phyloP scores from a whole-genome alignment of 53 echinoderm and acorn worm genomes.

The Luidia sarsii region DNA sequence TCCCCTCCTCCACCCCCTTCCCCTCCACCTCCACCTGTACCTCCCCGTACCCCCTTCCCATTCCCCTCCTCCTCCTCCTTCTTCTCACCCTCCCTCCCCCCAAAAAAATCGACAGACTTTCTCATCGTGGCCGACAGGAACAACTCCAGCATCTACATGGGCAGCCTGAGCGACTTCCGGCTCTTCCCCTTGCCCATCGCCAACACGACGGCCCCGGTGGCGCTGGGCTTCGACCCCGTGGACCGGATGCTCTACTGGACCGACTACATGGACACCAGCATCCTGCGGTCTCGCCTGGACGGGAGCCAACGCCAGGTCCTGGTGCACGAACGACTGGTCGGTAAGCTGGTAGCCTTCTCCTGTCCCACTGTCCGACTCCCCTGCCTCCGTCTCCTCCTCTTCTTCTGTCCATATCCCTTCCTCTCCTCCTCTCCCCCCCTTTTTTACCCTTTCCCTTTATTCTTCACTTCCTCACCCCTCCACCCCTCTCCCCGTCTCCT shows the following conservation, averaged over 20 bases:
- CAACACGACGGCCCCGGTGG: neutral
- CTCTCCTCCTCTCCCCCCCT: too few relatives aligned
- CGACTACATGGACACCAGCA: neutral
- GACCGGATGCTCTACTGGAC: slow-evolving; percentile 24
- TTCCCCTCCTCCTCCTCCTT: neutral
- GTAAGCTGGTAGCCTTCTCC: too few relatives aligned
- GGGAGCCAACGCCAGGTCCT: slow-evolving; percentile 17
- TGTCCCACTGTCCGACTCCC: too few relatives aligned
- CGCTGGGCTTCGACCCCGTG: slow-evolving; percentile 20
- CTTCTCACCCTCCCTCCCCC: slow-evolving; percentile 7
- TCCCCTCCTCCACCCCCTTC: neutral
- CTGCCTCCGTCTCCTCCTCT: too few relatives aligned
- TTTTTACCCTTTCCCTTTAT: too few relatives aligned
- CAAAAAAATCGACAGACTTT: too few relatives aligned
- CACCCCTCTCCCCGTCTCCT: too few relatives aligned
- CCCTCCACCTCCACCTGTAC: neutral
- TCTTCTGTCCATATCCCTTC: too few relatives aligned
- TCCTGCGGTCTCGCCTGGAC: slow-evolving; percentile 6
- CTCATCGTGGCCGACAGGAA: slow-evolving; percentile 10
- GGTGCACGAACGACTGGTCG: neutral
- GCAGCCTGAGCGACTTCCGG: slow-evolving; percentile 2
- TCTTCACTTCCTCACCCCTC: too few relatives aligned
- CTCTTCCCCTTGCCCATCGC: slow-evolving; percentile 5
- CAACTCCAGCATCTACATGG: slow-evolving; percentile 8
- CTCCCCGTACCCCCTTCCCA: neutral